These are phyloP conservation scores for Schizotus pectinicornis DNA, from an alignment of 2,888 invertebrate species.

Conservation along the genomic window DNA sequence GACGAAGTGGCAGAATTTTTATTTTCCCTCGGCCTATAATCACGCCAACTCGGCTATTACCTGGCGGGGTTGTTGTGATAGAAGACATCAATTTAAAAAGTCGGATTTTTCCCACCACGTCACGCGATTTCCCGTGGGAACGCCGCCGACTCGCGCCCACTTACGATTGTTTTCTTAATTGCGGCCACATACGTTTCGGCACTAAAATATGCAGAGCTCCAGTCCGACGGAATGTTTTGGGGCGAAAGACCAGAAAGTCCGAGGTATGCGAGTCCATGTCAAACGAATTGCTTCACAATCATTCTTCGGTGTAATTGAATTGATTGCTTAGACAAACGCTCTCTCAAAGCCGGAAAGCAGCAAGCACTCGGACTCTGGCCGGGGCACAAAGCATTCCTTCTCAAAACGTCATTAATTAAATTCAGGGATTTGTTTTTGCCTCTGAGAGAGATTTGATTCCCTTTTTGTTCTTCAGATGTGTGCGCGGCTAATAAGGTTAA, in stretches of 20 bases:
- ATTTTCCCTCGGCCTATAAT: slow-evolving; percentile 14
- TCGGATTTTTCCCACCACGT: not conserved
- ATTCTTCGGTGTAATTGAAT: slow-evolving; percentile 57
- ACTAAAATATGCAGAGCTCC: slow-evolving; percentile 21
- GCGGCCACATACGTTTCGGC: not conserved
- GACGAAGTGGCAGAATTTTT: slow-evolving; percentile 31
- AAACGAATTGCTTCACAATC: slow-evolving; percentile 52
- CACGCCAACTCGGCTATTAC: not conserved
- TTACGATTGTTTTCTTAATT: slow-evolving; percentile 11
- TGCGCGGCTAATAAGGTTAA: slow-evolving; percentile 53
- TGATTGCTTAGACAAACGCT: slow-evolving; percentile 59
- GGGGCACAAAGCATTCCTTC: slow-evolving; percentile 57
- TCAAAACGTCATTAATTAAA: slow-evolving; percentile 60
- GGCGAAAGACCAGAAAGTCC: slow-evolving; percentile 20
- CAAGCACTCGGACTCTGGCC: slow-evolving; percentile 36
- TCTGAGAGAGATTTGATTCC: slow-evolving; percentile 53
- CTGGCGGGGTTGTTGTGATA: not conserved
- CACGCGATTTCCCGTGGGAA: slow-evolving; percentile 25
- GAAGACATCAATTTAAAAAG: not conserved
- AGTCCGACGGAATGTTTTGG: slow-evolving; percentile 19
- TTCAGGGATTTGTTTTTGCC: slow-evolving; percentile 59
- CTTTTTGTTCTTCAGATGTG: slow-evolving; percentile 52
- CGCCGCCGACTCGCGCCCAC: slow-evolving; percentile 1
- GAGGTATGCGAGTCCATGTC: slow-evolving; percentile 50
- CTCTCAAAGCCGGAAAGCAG: slow-evolving; percentile 50